Evolutionary conservation across 1,140 invertebrate species (phyloP).

Genomic region (Asbolus verrucosus): DNA sequence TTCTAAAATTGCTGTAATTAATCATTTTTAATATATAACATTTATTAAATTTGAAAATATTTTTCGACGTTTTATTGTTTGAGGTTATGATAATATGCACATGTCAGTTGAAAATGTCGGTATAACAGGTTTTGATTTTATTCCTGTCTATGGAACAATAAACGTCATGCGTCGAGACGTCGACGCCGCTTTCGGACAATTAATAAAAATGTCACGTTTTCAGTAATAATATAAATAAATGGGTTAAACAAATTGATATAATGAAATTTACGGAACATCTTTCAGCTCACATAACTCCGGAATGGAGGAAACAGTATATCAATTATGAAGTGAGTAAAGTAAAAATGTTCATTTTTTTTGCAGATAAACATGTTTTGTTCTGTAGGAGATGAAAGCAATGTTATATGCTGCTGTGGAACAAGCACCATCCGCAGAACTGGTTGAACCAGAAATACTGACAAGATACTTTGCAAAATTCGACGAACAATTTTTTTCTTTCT

Average conservation of each 20-base stretch:
- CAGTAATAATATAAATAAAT: constrained; percentile 38
- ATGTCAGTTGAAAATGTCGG: background rate
- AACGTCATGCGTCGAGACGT: constrained; percentile 50
- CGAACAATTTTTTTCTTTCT: constrained; percentile 95
- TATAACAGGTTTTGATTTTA: background rate
- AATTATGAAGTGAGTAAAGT: constrained; percentile 89
- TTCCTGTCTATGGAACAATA: background rate
- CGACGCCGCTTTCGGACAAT: constrained; percentile 12
- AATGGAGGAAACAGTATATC: constrained; percentile 97
- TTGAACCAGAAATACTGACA: constrained; percentile 88
- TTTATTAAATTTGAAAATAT: too few species aligned
- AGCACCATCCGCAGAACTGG: constrained; percentile 87
- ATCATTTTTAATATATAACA: too few species aligned
- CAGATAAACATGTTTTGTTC: constrained; percentile 44
- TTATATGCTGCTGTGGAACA: constrained; percentile 89
- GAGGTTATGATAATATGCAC: background rate
- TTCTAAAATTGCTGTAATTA: too few species aligned
- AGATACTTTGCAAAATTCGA: constrained; percentile 96
- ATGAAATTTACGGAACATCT: constrained; percentile 94
- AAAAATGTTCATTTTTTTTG: background rate
- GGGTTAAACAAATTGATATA: constrained; percentile 77
- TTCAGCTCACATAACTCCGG: constrained; percentile 89
- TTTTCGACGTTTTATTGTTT: constrained; percentile 3
- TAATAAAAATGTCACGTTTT: constrained; percentile 10
- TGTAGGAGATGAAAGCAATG: constrained; percentile 92